Evolutionary conservation across 2,888 invertebrate genomes (phyloP).

Genomic region (Salticus scenicus): DNA sequence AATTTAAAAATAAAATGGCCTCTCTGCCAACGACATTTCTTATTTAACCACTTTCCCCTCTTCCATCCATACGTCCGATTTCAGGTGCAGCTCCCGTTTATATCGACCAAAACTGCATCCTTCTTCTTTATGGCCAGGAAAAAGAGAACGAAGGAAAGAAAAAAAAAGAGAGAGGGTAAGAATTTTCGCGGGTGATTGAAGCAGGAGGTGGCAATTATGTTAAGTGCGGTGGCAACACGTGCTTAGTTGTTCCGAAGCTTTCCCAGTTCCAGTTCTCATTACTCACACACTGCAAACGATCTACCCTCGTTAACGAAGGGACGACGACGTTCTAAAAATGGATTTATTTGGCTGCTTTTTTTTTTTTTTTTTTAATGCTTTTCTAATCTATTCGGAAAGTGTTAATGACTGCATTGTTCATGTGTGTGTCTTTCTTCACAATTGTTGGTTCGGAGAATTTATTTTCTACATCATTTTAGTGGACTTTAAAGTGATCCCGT

Average conservation of each 20-base stretch:
- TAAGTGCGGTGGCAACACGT: slow-evolving; percentile 60
- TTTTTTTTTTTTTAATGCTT: not conserved
- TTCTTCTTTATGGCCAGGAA: not conserved
- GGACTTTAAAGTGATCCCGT: too few species aligned
- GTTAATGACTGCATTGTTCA: too few species aligned
- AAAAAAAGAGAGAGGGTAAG: slow-evolving; percentile 8
- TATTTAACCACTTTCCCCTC: not conserved
- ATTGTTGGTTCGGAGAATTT: too few species aligned
- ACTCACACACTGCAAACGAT: not conserved
- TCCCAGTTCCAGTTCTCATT: slow-evolving; percentile 25
- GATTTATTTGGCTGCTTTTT: not conserved
- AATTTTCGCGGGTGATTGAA: slow-evolving; percentile 52
- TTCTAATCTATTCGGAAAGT: too few species aligned
- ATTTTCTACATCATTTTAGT: too few species aligned
- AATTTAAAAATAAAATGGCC: slow-evolving; percentile 1
- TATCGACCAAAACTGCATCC: not conserved
- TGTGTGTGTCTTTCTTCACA: too few species aligned
- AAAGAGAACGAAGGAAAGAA: not conserved
- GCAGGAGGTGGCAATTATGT: slow-evolving; percentile 59
- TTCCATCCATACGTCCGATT: not conserved
- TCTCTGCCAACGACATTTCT: not conserved
- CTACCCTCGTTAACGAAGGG: not conserved
- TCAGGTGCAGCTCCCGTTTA: not conserved
- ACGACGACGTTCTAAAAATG: slow-evolving; percentile 9
- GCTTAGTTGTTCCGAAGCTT: not conserved